Evolutionary conservation across 1,140 invertebrate genomes (phyloP).

Genomic region (Vanessa atalanta): DNA sequence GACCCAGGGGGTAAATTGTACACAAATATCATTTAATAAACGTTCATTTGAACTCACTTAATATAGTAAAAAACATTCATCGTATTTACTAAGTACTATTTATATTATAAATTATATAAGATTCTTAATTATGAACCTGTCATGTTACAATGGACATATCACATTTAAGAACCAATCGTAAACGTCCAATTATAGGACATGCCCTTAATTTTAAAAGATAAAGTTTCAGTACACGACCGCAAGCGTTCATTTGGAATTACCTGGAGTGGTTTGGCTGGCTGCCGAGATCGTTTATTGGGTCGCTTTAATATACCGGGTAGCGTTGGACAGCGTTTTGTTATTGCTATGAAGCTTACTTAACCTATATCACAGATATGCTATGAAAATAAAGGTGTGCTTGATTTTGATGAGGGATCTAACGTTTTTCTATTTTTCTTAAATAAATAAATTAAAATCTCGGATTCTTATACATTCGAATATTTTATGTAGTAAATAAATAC

Average conservation of each 20-base stretch:
- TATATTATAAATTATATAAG: not conserved
- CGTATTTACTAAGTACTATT: not conserved
- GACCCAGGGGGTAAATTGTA: too few species aligned
- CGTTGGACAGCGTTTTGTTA: conserved; percentile 31
- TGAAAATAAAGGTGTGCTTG: conserved; percentile 8
- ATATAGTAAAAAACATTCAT: too few species aligned
- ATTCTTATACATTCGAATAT: not conserved
- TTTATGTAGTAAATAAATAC: not conserved
- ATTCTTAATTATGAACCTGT: not conserved
- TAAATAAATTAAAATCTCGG: not conserved
- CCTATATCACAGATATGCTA: conserved; percentile 13
- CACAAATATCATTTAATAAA: too few species aligned
- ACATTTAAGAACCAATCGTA: not conserved
- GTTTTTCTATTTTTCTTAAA: not conserved
- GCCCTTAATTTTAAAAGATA: conserved; percentile 32
- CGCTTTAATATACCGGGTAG: conserved; percentile 40
- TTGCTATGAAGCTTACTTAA: conserved; percentile 31
- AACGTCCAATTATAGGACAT: conserved; percentile 14
- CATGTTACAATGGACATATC: not conserved
- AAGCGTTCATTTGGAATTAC: conserved; percentile 48
- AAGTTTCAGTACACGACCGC: conserved; percentile 31
- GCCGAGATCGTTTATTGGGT: conserved; percentile 44
- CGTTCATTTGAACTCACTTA: too few species aligned
- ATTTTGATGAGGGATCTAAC: not conserved
- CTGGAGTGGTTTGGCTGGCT: conserved; percentile 55